Percentiles rank a stretch among this genome's conserved stretches.
Evolutionary conservation across 2,888 invertebrate genomes (phyloP).

Genomic region (Andricus quercusramuli): DNA sequence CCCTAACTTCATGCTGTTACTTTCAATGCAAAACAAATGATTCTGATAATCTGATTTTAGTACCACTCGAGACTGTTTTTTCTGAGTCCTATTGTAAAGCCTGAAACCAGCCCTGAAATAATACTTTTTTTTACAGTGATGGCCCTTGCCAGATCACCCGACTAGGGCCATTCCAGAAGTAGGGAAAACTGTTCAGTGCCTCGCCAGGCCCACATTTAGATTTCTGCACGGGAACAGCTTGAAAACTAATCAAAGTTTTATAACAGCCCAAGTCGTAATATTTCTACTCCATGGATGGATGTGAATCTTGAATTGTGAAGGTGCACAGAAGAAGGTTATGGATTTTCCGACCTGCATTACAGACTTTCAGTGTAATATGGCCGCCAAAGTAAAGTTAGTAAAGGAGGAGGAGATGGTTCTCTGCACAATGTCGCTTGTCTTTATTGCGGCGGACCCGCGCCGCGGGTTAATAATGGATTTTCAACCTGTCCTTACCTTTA

Average conservation of each 20-base stretch:
- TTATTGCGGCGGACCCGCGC: slow-evolving; percentile 63
- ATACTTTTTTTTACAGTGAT: no score
- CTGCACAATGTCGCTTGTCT: slow-evolving; percentile 59
- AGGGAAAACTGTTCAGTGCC: no score
- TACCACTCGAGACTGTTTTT: no score
- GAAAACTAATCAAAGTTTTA: neutral
- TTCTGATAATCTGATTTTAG: no score
- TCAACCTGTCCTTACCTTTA: slow-evolving; percentile 73
- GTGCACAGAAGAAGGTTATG: neutral
- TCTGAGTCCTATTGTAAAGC: no score
- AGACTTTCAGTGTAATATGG: slow-evolving; percentile 10
- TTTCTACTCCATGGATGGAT: neutral
- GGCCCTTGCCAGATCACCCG: no score
- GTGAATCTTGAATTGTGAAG: neutral
- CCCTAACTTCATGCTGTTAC: no score
- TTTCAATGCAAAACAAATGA: no score
- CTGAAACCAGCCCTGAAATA: no score
- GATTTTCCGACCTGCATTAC: neutral
- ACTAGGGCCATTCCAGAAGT: no score
- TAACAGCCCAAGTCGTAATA: neutral
- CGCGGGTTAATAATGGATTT: slow-evolving; percentile 73
- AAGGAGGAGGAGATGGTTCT: slow-evolving; percentile 9
- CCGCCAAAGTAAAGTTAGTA: slow-evolving; percentile 3
- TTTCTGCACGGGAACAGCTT: neutral
- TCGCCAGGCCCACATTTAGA: no score